phyloP scores from a whole-genome alignment of 1,140 invertebrate genomes.

The Gyrodactylus salaris region DNA sequence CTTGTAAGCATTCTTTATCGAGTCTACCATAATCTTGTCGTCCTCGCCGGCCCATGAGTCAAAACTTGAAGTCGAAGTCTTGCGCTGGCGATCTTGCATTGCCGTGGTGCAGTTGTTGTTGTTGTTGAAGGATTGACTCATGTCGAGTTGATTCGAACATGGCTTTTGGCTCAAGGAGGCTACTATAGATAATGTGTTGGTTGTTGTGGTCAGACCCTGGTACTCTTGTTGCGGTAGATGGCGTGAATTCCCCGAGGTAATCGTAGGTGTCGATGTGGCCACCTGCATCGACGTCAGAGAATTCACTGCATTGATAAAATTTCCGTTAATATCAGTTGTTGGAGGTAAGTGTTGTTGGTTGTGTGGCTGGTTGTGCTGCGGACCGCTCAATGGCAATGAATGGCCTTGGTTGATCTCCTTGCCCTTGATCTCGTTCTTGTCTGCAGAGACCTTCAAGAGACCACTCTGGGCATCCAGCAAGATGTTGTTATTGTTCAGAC shows the following conservation, averaged over 20 bases:
- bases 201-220: background rate
- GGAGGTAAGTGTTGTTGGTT: no score
- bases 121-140: background rate
- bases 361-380: background rate
- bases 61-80: background rate
- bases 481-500: background rate
- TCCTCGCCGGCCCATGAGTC: background rate
- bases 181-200: background rate
- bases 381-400: background rate
- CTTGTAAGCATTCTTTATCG: background rate
- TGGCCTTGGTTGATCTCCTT: background rate
- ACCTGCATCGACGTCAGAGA: background rate
- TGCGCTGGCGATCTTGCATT: background rate
- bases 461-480: background rate
- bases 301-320: background rate
- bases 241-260: background rate
- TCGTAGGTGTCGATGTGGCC: background rate
- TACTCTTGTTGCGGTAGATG: background rate
- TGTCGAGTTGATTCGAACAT: background rate
- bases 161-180: background rate
- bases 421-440: background rate
- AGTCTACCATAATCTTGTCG: background rate
- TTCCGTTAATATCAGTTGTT: background rate
- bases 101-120: background rate
- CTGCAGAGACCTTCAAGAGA: no score